Evolutionary conservation across 2,113 vertebrate genomes (phyloP).

Genomic region (Plotosus lineatus): DNA sequence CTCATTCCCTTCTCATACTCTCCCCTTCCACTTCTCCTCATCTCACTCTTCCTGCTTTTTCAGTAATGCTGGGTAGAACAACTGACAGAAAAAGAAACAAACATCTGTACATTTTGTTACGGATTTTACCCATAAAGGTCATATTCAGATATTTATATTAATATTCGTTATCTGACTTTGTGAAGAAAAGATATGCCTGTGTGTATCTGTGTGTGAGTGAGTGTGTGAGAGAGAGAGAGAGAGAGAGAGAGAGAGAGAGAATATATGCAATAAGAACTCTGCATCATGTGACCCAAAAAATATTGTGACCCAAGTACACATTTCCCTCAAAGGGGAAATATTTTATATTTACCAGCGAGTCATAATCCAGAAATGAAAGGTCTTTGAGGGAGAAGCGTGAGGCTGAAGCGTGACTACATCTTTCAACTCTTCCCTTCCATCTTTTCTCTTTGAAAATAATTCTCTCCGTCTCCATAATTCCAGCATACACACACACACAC

Average conservation of each 20-base stretch:
- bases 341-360: neutral
- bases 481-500: constrained; percentile 24
- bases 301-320: neutral
- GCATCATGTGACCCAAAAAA: neutral
- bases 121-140: constrained; percentile 3
- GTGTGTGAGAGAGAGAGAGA: neutral
- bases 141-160: constrained; percentile 19
- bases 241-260: neutral
- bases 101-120: neutral
- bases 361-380: constrained; percentile 8
- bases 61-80: neutral
- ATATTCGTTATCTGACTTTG: neutral
- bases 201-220: too few species aligned
- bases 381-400: neutral
- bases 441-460: constrained; percentile 29
- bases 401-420: constrained; percentile 9
- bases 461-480: neutral
- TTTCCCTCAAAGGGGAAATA: neutral
- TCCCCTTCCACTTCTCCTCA: constrained; percentile 67
- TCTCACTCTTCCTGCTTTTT: constrained; percentile 9
- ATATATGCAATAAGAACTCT: neutral
- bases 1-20: constrained; percentile 63
- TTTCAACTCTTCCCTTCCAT: constrained; percentile 20
- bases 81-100: neutral
- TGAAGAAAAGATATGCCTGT: too few species aligned